Conservation (phyloP, 2,113 vertebrate genomes). For the Bucco capensis region DNA sequence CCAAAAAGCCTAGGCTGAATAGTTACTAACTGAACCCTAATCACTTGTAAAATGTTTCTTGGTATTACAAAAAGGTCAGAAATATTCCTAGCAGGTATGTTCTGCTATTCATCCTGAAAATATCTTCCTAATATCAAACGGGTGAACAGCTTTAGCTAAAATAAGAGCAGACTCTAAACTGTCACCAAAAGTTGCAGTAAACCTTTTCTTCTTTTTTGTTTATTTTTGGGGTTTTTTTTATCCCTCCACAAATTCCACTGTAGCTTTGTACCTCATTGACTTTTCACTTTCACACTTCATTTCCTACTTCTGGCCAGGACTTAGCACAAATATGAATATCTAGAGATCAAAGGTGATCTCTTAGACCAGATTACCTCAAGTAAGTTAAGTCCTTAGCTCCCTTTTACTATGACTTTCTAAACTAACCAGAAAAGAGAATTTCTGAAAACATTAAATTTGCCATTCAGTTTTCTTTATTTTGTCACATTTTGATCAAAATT, state of each 20-base stretch:
- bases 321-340: background rate
- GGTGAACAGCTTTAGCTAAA: background rate
- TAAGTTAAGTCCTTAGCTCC: background rate
- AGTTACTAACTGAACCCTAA: constrained; percentile 54
- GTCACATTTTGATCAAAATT: background rate
- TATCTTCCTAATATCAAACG: background rate
- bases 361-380: background rate
- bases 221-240: no score
- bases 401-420: background rate
- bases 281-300: background rate
- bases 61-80: constrained; percentile 9
- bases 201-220: background rate
- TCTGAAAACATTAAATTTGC: background rate
- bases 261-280: background rate
- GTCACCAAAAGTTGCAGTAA: background rate
- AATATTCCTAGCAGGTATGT: background rate
- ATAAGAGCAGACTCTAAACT: background rate
- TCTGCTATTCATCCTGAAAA: constrained; percentile 19
- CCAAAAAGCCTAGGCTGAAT: constrained; percentile 47
- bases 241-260: background rate
- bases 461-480: background rate
- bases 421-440: background rate
- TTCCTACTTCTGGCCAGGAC: background rate
- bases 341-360: background rate
- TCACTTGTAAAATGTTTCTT: constrained; percentile 54